Base-by-base conservation (phyloP, 2,888 invertebrate genomes). In the Neoitamus cyanurus region DNA sequence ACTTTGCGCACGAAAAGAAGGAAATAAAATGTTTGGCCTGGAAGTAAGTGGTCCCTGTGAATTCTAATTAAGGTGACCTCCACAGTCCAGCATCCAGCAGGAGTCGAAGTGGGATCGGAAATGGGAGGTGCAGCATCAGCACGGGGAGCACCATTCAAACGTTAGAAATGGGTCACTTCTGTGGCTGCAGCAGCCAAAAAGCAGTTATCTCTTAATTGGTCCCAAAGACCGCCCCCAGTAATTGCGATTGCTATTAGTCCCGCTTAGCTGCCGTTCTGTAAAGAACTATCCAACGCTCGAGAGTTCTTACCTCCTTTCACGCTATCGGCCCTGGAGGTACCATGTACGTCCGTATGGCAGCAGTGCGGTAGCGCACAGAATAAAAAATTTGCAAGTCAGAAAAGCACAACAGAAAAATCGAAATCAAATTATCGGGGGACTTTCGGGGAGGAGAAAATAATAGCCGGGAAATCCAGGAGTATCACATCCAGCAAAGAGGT, bases 351-450 rank as follows among this genome's bases (percentile, higher is more conserved):
- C 3, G 11, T 5, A 5, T 58, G 9, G 20, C 15, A 25, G 20
- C 37, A 37, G 7, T 20, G 25, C 36, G 36, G 5, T 2, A 34
- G 37, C n/a, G 58, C 34, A 68, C 28, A 30, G 13, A 13, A 37
- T 28, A 25, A 30, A 36, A 82, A 82, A 82, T 82, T 68, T 82
- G 69, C 69, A 69, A 82, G 82, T 82, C 68, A 28, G 69, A 82
- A 82, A 82, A 82, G 69, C 68, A 82, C 69, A 69, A 68, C 82
- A 82, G 31, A 78, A 78, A 78, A 82, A 82, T 82, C 82, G 82
- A 82, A 82, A 82, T 82, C 82, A 69, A 82, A 82, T 82, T 82
- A 82, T 82, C 82, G 30, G 6, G 69, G 30, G 69, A 82, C 37
- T 82, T 82, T 82, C 48, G 37, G n/a, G 69, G 69, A 82, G n/a